Conservation (phyloP, 1,140 invertebrate species). For the Drosophila navojoa region DNA sequence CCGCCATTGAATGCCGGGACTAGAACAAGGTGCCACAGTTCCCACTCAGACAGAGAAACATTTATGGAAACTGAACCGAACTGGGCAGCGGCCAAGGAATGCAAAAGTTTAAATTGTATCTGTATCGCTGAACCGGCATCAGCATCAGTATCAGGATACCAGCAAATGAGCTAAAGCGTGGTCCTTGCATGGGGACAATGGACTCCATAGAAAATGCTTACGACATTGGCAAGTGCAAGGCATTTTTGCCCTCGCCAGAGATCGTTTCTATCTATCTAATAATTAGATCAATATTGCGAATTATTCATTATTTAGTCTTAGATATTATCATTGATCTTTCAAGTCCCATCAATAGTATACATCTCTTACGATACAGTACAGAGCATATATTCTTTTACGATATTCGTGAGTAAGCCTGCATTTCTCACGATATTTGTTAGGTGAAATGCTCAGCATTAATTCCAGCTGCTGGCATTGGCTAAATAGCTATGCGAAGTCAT, state of each 20-base stretch:
- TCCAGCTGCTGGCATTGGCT: neutral
- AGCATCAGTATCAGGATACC: neutral
- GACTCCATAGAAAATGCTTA: too few species aligned
- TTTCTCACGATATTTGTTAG: neutral
- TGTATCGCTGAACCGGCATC: slow-evolving; percentile 7
- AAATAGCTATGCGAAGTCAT: neutral
- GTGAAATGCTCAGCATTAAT: neutral
- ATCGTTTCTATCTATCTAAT: too few species aligned
- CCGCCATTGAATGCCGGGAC: slow-evolving; percentile 17
- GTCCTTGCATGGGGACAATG: too few species aligned
- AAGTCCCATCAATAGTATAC: too few species aligned
- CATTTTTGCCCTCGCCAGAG: too few species aligned
- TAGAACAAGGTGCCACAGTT: slow-evolving; percentile 19
- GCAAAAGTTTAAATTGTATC: slow-evolving; percentile 50
- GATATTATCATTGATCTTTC: too few species aligned
- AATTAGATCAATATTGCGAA: too few species aligned
- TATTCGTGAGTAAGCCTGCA: too few species aligned
- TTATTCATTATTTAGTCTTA: too few species aligned
- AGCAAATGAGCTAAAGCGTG: neutral
- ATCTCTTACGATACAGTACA: too few species aligned
- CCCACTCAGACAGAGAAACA: neutral
- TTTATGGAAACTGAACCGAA: neutral
- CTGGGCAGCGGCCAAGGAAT: slow-evolving; percentile 31
- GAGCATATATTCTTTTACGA: too few species aligned
- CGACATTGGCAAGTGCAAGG: too few species aligned